Evolutionary conservation across 2,797 vertebrate genomes (phyloP).

Genomic region (Galagoides demidoff): DNA sequence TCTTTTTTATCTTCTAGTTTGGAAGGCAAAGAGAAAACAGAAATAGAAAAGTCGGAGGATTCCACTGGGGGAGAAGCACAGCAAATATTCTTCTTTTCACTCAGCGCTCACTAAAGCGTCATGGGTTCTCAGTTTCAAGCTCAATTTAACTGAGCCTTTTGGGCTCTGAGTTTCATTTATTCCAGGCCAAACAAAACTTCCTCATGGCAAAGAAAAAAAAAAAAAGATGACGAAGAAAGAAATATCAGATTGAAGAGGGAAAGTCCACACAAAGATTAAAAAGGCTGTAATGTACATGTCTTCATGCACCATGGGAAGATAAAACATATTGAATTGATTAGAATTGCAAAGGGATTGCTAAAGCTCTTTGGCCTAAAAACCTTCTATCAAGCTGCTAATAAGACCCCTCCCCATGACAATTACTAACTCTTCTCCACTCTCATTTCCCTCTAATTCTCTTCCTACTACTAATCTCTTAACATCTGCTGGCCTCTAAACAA

Average conservation of each 20-base stretch:
- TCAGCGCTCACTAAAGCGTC: not conserved
- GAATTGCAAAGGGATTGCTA: constrained; percentile 54
- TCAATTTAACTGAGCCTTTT: constrained; percentile 71
- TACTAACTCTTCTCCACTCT: not conserved
- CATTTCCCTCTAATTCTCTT: constrained; percentile 14
- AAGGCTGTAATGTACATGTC: not conserved
- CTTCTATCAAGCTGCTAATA: not conserved
- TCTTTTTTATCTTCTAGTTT: constrained; percentile 24
- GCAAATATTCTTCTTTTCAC: constrained; percentile 9
- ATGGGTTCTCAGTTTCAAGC: constrained; percentile 71
- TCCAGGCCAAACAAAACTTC: constrained; percentile 71
- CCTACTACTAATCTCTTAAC: constrained; percentile 5
- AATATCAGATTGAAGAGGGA: constrained; percentile 19
- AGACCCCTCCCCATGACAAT: not conserved
- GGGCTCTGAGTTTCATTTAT: constrained; percentile 70
- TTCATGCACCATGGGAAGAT: not conserved
- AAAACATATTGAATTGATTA: not conserved
- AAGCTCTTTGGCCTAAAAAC: not conserved
- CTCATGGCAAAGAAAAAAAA: not conserved
- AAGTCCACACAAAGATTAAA: constrained; percentile 4
- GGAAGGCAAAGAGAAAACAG: constrained; percentile 30
- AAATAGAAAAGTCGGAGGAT: constrained; percentile 33
- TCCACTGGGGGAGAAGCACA: not conserved
- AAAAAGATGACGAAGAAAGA: not conserved
- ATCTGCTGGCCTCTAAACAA: not conserved